Percentiles rank a stretch among this genome's conserved stretches.
These are phyloP conservation scores for Pseudomugil gertrudae DNA, from an alignment of 2,797 vertebrate genomes.

Conservation along the genomic window DNA sequence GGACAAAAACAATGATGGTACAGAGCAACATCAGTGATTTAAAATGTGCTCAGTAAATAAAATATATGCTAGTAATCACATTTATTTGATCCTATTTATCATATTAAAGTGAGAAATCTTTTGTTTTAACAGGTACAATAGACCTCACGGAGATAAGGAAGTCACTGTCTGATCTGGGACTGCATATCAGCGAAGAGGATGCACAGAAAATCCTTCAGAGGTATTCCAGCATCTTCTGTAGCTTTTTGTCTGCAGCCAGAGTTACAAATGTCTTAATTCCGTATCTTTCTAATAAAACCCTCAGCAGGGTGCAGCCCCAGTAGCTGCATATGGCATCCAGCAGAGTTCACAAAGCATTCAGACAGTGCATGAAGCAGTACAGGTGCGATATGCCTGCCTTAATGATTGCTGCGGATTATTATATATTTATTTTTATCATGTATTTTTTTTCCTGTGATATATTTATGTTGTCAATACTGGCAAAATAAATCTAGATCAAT, in stretches of 20 bases:
- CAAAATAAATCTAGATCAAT: no score
- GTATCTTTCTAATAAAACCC: background rate
- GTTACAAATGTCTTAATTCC: background rate
- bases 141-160: conserved; percentile 90
- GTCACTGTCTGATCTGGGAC: conserved; percentile 88
- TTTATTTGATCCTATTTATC: background rate
- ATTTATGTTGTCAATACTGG: no score
- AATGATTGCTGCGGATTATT: no score
- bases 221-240: conserved; percentile 64
- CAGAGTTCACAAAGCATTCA: no score
- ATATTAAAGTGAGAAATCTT: background rate
- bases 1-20: conserved; percentile 97
- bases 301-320: no score
- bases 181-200: conserved; percentile 86
- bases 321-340: no score
- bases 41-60: background rate
- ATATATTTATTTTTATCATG: no score
- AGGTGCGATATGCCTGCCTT: no score
- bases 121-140: conserved; percentile 82
- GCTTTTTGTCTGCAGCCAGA: background rate
- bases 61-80: background rate
- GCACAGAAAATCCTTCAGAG: conserved; percentile 92
- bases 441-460: no score
- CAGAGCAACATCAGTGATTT: background rate
- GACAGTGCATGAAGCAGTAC: no score